These are phyloP conservation scores for Aldabrachelys gigantea DNA, from an alignment of 2,113 vertebrate species.

Conservation along the genomic window DNA sequence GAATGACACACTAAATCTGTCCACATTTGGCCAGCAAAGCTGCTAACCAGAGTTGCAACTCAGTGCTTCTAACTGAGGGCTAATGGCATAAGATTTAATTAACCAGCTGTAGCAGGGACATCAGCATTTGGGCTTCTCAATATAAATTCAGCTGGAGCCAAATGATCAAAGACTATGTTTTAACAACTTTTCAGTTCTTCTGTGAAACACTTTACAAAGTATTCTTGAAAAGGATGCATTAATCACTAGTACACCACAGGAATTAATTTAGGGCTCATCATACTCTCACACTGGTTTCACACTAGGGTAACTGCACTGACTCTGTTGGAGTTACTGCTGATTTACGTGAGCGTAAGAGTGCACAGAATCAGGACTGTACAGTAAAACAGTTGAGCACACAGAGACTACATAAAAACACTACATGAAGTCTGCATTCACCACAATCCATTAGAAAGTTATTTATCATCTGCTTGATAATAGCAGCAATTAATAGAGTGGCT, in stretches of 20 bases:
- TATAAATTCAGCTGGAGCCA: conserved; percentile 54
- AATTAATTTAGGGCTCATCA: background rate
- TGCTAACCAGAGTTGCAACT: conserved; percentile 42
- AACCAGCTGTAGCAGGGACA: conserved; percentile 11
- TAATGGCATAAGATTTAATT: conserved; percentile 55
- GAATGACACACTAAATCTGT: background rate
- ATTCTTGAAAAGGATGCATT: background rate
- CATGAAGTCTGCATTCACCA: background rate
- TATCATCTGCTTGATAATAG: background rate
- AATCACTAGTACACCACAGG: background rate
- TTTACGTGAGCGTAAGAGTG: background rate
- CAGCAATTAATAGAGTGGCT: background rate
- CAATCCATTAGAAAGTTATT: background rate
- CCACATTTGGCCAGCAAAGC: conserved; percentile 26
- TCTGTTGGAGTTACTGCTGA: background rate
- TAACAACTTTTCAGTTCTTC: background rate
- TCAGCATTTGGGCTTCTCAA: conserved; percentile 27
- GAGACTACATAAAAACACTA: background rate
- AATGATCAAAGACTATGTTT: conserved; percentile 42
- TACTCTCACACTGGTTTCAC: background rate
- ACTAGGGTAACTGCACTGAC: background rate
- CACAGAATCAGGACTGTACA: background rate
- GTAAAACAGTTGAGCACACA: background rate
- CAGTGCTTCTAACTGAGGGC: conserved; percentile 12
- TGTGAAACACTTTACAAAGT: conserved; percentile 2